Conservation (phyloP, 1,140 invertebrate genomes). For the Tetramorium simillimum region DNA sequence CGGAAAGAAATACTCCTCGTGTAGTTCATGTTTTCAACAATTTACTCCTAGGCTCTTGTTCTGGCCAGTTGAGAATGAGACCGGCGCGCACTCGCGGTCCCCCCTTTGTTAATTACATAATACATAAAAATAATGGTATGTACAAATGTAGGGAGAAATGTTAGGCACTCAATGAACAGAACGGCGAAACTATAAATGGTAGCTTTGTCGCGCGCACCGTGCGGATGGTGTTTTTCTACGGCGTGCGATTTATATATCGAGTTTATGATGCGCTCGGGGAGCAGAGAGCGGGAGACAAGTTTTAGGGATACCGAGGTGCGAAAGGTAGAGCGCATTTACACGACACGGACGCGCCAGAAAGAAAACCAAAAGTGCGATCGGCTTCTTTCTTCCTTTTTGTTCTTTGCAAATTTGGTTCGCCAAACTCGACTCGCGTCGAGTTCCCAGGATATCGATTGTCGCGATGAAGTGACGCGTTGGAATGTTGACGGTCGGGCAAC, state of each 20-base stretch:
- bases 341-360: constrained; percentile 40
- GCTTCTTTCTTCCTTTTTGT: constrained; percentile 3
- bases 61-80: constrained; percentile 73
- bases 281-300: constrained; percentile 70
- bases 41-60: constrained; percentile 77
- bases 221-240: constrained; percentile 46
- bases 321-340: constrained; percentile 35
- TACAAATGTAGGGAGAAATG: constrained; percentile 77
- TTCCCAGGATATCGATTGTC: constrained; percentile 51
- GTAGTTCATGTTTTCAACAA: constrained; percentile 75
- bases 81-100: constrained; percentile 64
- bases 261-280: constrained; percentile 65
- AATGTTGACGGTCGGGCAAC: constrained; percentile 74
- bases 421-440: constrained; percentile 33
- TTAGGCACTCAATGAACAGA: constrained; percentile 79
- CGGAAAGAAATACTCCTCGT: constrained; percentile 49
- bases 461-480: constrained; percentile 57
- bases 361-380: constrained; percentile 26
- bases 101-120: constrained; percentile 69
- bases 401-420: constrained; percentile 62
- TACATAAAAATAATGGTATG: constrained; percentile 79
- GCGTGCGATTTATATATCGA: constrained; percentile 53
- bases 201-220: constrained; percentile 61
- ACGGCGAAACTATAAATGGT: constrained; percentile 72
- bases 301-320: constrained; percentile 44